Conservation (phyloP, 2,113 vertebrate genomes). For the Girardinichthys multiradiatus region DNA sequence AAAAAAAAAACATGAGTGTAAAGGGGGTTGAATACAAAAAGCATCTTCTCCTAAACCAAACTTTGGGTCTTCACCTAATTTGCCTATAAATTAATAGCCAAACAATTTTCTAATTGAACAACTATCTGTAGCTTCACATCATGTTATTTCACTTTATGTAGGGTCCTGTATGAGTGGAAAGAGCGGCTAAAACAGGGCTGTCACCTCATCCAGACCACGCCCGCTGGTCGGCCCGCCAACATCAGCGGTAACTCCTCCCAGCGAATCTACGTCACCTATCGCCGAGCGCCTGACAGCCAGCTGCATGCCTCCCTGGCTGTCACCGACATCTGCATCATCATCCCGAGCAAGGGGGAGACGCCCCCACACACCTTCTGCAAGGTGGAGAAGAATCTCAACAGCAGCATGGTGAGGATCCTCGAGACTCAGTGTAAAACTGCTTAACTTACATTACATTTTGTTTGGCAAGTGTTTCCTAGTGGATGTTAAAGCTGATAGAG, state of each 20-base stretch:
- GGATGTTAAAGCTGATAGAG: neutral
- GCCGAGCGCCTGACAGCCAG: slow-evolving; percentile 89
- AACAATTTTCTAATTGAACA: too few species aligned
- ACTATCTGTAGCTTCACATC: slow-evolving; percentile 9
- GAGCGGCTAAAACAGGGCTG: slow-evolving; percentile 95
- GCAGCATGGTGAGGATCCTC: slow-evolving; percentile 89
- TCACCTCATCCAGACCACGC: slow-evolving; percentile 93
- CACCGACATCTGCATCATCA: slow-evolving; percentile 95
- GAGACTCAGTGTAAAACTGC: neutral
- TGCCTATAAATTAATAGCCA: neutral
- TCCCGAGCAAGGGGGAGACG: slow-evolving; percentile 94
- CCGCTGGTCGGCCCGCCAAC: slow-evolving; percentile 89
- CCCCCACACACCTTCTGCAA: slow-evolving; percentile 97
- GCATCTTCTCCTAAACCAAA: neutral
- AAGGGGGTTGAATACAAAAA: too few species aligned
- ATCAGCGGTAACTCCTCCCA: slow-evolving; percentile 94
- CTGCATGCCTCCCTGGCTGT: slow-evolving; percentile 90
- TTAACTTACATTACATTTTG: neutral
- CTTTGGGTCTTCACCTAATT: neutral
- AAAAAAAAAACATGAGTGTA: too few species aligned
- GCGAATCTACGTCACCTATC: slow-evolving; percentile 92
- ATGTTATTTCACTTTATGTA: slow-evolving; percentile 43
- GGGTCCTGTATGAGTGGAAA: slow-evolving; percentile 96
- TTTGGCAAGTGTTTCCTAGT: neutral
- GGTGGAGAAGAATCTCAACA: slow-evolving; percentile 97